Evolutionary conservation across 2,797 vertebrate species (phyloP), one percentile per base, ranked within the genome.

Genomic region (Malacoraja senta): DNA sequence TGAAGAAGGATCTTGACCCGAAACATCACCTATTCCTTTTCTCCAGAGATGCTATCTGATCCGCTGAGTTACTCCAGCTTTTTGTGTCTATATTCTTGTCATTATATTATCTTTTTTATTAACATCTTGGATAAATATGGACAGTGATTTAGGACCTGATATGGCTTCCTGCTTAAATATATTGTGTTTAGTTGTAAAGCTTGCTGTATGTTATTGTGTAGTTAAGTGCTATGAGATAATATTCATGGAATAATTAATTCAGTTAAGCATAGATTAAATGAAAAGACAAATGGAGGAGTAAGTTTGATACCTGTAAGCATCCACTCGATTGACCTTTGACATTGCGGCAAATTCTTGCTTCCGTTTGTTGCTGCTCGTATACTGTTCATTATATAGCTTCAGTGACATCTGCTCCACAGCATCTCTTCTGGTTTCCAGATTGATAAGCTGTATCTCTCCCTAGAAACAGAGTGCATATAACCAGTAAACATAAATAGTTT

Each of bases 351-450:
- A 96, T 94, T 96, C 96, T 94, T 96, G 96, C 94, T 96, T 97
- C 95, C 97, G 96, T 95, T 96, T 97, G 96, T 96, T 95, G 91
- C 97, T 93, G 0, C 95, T 95, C 86, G 96, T 95, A 94, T 97
- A 98, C 93, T 97, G 97, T 94, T 98, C 97, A 91, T 96, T 97
- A 95, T 97, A 97, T 94, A 99, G 97, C 95, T 97, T 98, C 95
- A 98, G 95, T 90, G 97, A 97, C 98, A 99, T 98, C 97, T 98
- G 97, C 95, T 98, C 98, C 95, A 99, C 96, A 93, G 97, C 97
- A 68, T 97, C 97, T 96, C 96, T 97, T 96, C 98, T 97, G 94
- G 97, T 96, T 95, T 98, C 97, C 94, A 96, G 95, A 95, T 97
- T 97, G 95, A 97, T 96, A 93, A 96, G 96, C 94, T 96, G 96